Base-by-base conservation (phyloP, 2,888 invertebrate species). In the Physocephala rufipes region DNA sequence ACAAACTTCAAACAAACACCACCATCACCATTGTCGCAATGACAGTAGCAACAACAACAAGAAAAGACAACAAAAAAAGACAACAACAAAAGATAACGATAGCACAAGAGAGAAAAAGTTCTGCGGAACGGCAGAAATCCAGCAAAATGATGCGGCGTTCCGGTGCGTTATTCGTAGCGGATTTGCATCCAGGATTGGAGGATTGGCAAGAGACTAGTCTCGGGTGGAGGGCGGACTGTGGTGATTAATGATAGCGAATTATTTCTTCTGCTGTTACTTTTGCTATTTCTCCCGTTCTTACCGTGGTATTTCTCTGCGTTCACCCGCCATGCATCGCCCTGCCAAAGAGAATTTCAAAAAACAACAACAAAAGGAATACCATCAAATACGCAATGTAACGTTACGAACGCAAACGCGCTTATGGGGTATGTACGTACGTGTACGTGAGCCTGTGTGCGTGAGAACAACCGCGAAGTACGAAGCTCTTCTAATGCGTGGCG, bases 181-280 rank as follows among this genome's bases (percentile, higher is more conserved):
- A 66, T 66, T 55, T 47, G 65, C 65, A 63, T 43, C 63, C 9
- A n/a, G n/a, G n/a, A n/a, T 36, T 9, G 36, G 24, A 21, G 26
- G 47, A 61, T 58, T 16, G 62, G 49, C 62, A 62, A 51, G 15
- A 47, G 49, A 13, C 5, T 45, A 16, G 9, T 26, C n/a, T 30
- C 47, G 61, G 49, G 49, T 30, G 19, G 7, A 61, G 61, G 47
- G 36, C 73, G 70, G 70, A 74, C 74, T 73, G 75, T 76, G 78
- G 79, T 82, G 80, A 80, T 80, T 82, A 82, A 80, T 80, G 79
- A 81, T 80, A 73, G 73, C 80, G 79, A 80, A 80, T 80, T 81
- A 80, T 81, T 82, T 76, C 73, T 68, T 64, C 68, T 68, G 64
- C 68, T 59, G 58, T 64, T 62, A 45, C 24, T 71, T 63, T 28